Percentiles rank a stretch among this genome's conserved stretches.
phyloP scores from a whole-genome alignment of 2,797 vertebrate genomes.

The Lates japonicus region DNA sequence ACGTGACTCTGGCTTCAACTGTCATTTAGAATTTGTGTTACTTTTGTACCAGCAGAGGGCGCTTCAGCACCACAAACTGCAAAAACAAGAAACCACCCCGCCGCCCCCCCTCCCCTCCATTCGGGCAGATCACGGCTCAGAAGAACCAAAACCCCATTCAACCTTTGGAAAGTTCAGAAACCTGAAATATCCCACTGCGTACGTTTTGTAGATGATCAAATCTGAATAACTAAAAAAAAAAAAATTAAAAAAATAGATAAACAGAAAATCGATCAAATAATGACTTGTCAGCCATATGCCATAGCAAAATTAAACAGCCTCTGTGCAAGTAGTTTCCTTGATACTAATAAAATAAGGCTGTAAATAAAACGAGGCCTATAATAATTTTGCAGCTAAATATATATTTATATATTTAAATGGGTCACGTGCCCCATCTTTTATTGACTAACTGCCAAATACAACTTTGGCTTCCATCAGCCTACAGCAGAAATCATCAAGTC shows the following conservation, averaged over 20 bases:
- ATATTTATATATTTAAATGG: not conserved
- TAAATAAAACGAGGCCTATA: not conserved
- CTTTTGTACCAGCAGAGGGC: constrained; percentile 61
- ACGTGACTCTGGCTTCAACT: not conserved
- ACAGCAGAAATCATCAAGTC: not conserved
- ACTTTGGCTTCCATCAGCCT: not conserved
- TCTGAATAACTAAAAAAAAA: not conserved
- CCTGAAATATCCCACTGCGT: not conserved
- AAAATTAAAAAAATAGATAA: not conserved
- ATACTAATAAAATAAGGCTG: not conserved
- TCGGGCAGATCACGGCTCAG: not conserved
- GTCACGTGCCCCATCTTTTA: not conserved
- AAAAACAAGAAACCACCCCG: fast-evolving
- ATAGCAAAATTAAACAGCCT: not conserved
- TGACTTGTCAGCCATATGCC: not conserved
- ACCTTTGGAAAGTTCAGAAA: constrained; percentile 1
- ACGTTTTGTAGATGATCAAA: too few relatives aligned
- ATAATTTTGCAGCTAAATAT: not conserved
- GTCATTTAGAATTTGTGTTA: fast-evolving
- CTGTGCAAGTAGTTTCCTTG: not conserved
- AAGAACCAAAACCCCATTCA: not conserved
- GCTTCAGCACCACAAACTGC: constrained; percentile 48
- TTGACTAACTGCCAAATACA: not conserved
- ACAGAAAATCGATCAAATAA: not conserved
- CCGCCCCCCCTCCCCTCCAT: too few relatives aligned